phyloP scores from a whole-genome alignment of 2,113 vertebrate species.

The Butastur rufipennis region DNA sequence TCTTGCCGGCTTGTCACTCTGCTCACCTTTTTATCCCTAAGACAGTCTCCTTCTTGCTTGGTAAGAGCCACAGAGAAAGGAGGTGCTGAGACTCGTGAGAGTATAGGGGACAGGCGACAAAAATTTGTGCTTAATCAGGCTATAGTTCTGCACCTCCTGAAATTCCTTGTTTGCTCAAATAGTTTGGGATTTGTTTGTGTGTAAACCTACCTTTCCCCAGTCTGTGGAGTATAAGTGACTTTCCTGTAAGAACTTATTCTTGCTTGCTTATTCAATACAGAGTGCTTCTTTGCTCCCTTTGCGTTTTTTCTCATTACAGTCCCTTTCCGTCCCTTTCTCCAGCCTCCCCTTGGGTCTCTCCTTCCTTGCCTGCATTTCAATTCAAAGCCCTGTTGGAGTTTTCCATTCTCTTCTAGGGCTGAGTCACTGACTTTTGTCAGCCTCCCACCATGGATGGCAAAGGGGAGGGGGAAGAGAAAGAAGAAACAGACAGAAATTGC shows the following conservation, averaged over 20 bases:
- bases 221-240: background rate
- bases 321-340: background rate
- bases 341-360: conserved; percentile 62
- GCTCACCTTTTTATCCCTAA: background rate
- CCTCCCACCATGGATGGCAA: conserved; percentile 47
- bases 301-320: background rate
- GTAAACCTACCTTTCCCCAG: background rate
- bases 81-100: background rate
- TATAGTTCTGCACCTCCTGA: background rate
- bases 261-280: background rate
- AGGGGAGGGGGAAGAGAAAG: conserved; percentile 38
- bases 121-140: background rate
- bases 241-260: background rate
- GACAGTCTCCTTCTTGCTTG: background rate
- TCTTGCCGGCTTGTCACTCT: background rate
- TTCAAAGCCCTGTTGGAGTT: conserved; percentile 59
- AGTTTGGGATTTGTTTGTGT: background rate
- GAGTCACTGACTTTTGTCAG: conserved; percentile 62
- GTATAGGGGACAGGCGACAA: background rate
- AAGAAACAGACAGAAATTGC: conserved; percentile 44
- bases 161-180: background rate
- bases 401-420: conserved; percentile 44
- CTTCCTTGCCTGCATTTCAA: conserved; percentile 17
- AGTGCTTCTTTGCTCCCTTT: background rate
- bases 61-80: background rate